Evolutionary conservation across 2,888 invertebrate species (phyloP), one percentile per base, ranked within the genome.

Genomic region (Rhaphigaster nebulosa): DNA sequence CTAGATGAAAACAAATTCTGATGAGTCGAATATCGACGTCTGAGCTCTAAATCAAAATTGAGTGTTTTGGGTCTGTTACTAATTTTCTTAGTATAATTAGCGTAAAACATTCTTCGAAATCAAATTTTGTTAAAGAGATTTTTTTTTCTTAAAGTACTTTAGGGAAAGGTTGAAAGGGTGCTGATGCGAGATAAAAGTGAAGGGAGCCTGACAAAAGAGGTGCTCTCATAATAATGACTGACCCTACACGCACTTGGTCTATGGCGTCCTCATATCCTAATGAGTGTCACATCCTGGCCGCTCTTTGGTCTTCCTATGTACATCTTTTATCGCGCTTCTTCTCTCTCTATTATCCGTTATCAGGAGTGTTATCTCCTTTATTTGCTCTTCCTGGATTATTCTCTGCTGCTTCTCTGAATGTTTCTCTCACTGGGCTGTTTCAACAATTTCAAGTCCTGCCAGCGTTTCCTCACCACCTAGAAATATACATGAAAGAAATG

Each of bases 181-280:
- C 23, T 38, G 41, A 41, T 41, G 80, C 80, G 41, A 41, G 80
- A 80, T 80, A 41, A 80, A 80, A 80, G 80, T 65, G 29, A 29
- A 65, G 80, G 41, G 26, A 80, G 23, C 23, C 41, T 41, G 41
- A 80, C 80, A 80, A 80, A 80, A 80, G 41, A 41, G 29, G 80
- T 23, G 80, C 80, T 80, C 80, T 80, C 80, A 45, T 45, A 80
- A 80, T 80, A 80, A 80, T 80, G 80, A 80, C 80, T 80, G 80
- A 41, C 80, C 80, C 41, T 45, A 80, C 80, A 80, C 41, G 80
- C 80, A 41, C 41, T 41, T 41, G 80, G 10, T 23, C 80, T 76
- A 23, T 76, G 76, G 76, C 38, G 38, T 20, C 10, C 80, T 80
- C 80, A 41, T 80, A 80, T 80, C 80, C 41, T 80, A 80, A 80